Percentiles rank a stretch among this genome's conserved stretches.
Conservation (phyloP, 2,797 vertebrate species). For the Monodelphis domestica region DNA sequence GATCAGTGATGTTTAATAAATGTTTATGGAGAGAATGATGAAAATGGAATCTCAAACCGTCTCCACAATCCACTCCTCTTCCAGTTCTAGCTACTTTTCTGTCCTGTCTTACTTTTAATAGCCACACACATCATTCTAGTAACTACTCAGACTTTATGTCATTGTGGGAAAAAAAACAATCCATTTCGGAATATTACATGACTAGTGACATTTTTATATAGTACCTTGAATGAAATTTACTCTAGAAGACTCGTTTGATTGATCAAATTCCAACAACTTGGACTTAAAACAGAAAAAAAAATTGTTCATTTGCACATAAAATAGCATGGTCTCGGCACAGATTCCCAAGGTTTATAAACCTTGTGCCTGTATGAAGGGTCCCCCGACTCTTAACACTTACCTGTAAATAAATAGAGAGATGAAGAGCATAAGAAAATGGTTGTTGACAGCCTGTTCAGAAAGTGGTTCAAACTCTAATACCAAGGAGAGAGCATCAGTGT, state of each 20-base stretch:
- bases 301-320: background rate
- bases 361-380: background rate
- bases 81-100: background rate
- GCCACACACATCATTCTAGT: background rate
- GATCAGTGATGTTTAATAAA: background rate
- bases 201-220: background rate
- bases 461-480: background rate
- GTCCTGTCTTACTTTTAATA: slow-evolving; percentile 1
- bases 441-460: slow-evolving; percentile 8
- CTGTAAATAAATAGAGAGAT: background rate
- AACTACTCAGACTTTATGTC: slow-evolving; percentile 18
- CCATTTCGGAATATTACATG: slow-evolving; percentile 17
- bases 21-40: background rate
- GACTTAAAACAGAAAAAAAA: background rate
- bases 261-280: background rate
- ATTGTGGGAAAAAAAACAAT: background rate
- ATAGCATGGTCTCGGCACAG: background rate
- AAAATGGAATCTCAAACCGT: background rate
- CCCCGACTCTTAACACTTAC: background rate
- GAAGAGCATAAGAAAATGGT: slow-evolving; percentile 3
- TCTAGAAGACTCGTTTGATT: background rate
- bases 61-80: background rate
- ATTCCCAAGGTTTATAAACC: background rate
- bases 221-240: slow-evolving; percentile 4
- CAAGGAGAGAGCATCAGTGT: background rate